A percentile compares a stretch with the other conserved stretches of the same genome.
These are phyloP conservation scores for Frankliniella intonsa DNA, from an alignment of 2,888 invertebrate species.

Conservation along the genomic window DNA sequence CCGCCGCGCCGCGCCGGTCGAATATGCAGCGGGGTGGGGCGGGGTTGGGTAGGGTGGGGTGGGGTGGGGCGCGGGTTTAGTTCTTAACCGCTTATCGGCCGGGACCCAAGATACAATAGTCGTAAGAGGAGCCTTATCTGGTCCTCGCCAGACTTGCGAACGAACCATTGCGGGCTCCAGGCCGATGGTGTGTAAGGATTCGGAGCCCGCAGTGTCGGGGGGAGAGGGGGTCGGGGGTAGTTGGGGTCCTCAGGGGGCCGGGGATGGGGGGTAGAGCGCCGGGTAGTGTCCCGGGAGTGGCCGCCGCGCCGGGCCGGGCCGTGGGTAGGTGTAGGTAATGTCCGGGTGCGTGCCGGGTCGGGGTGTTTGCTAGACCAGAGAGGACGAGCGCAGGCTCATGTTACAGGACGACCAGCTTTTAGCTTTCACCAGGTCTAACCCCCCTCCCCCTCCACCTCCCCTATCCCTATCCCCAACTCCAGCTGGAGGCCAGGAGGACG, in stretches of 20 bases:
- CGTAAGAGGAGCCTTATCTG: constrained; percentile 20
- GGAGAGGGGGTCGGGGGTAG: not conserved
- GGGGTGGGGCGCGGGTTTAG: not conserved
- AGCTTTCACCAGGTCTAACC: not conserved
- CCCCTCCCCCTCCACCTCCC: not conserved
- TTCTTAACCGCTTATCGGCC: constrained; percentile 22
- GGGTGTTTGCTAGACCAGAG: too few species aligned
- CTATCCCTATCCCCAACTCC: not conserved
- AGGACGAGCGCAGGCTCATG: not conserved
- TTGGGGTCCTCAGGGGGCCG: not conserved
- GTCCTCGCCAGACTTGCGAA: not conserved
- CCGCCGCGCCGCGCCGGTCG: not conserved
- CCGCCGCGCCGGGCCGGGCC: not conserved
- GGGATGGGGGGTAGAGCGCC: not conserved
- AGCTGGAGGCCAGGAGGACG: not conserved
- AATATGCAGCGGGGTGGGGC: not conserved
- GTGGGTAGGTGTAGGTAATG: not conserved
- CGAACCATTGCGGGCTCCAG: constrained; percentile 16
- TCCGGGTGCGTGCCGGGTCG: too few species aligned
- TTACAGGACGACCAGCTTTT: not conserved
- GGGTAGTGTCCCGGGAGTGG: not conserved
- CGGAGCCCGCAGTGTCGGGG: not conserved
- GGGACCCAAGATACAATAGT: constrained; percentile 11
- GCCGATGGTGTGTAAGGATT: constrained; percentile 16
- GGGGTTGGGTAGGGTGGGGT: not conserved